Evolutionary conservation across 2,888 invertebrate species (phyloP).

Genomic region (Gastracanthus pulcherrimus): DNA sequence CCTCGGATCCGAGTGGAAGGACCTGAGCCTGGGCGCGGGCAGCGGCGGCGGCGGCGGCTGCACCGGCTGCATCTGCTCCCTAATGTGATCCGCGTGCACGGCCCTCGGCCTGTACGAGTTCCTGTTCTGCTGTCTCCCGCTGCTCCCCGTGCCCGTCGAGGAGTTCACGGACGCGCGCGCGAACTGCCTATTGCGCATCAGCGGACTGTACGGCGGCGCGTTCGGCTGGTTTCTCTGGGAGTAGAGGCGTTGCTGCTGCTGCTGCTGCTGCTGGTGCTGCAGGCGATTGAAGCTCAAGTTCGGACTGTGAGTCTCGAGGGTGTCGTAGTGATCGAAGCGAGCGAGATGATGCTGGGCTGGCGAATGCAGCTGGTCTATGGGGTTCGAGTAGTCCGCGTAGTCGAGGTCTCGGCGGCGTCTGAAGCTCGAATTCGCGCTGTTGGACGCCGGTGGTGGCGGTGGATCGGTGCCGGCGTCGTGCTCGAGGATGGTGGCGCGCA

Average conservation of each 20-base stretch:
- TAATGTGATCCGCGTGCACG: slow-evolving; percentile 70
- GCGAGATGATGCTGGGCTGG: slow-evolving; percentile 5
- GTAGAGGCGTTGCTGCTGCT: too few relatives aligned
- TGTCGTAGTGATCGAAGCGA: slow-evolving; percentile 60
- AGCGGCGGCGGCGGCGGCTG: slow-evolving; percentile 57
- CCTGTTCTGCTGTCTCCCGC: slow-evolving; percentile 58
- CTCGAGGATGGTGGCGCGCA: slow-evolving; percentile 11
- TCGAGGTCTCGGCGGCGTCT: slow-evolving; percentile 61
- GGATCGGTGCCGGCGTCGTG: slow-evolving; percentile 59
- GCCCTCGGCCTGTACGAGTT: slow-evolving; percentile 63
- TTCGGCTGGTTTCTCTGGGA: slow-evolving; percentile 27
- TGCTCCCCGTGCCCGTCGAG: slow-evolving; percentile 46
- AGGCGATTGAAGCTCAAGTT: slow-evolving; percentile 18
- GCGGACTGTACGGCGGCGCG: slow-evolving; percentile 67
- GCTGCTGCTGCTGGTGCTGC: too few relatives aligned
- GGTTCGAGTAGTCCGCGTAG: slow-evolving; percentile 71
- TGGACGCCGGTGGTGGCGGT: slow-evolving; percentile 41
- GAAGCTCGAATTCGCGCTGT: slow-evolving; percentile 49
- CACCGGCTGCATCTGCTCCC: slow-evolving; percentile 67
- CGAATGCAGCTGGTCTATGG: slow-evolving; percentile 68
- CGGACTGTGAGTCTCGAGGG: slow-evolving; percentile 61
- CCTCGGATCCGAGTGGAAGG: slow-evolving; percentile 73
- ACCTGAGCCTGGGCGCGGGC: slow-evolving; percentile 61
- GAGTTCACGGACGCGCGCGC: neutral
- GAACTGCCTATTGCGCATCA: slow-evolving; percentile 60